Evolutionary conservation across 2,113 vertebrate genomes (phyloP).

Genomic region (Oriolus oriolus): DNA sequence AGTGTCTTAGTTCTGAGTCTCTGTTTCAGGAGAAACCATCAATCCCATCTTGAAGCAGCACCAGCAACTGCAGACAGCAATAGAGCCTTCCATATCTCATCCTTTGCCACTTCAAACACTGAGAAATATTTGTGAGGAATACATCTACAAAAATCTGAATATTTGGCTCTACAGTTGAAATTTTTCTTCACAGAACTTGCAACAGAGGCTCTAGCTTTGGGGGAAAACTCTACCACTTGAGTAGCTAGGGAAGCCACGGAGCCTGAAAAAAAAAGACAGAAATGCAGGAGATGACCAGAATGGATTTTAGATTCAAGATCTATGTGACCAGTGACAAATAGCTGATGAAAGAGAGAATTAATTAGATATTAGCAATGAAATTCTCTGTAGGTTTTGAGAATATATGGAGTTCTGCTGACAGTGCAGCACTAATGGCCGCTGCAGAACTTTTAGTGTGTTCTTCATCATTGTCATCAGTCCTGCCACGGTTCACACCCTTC

Average conservation of each 20-base stretch:
- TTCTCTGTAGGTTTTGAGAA: not conserved
- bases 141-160: not conserved
- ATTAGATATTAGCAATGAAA: not conserved
- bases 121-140: not conserved
- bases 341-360: not conserved
- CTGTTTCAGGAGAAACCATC: not conserved
- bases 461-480: not conserved
- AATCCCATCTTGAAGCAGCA: not conserved
- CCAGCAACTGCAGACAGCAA: not conserved
- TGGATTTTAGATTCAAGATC: not conserved
- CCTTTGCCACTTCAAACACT: not conserved
- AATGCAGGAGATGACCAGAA: not conserved
- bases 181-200: not conserved
- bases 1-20: not conserved
- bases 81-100: not conserved
- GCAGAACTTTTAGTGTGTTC: not conserved
- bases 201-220: not conserved
- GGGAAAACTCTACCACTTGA: fast-evolving
- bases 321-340: not conserved
- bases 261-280: not conserved
- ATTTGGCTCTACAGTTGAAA: not conserved
- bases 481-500: not conserved
- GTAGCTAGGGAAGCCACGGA: not conserved
- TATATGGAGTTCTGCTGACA: not conserved
- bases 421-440: not conserved